Evolutionary conservation across 2,888 invertebrate species (phyloP).

Genomic region (Bombylius discolor): DNA sequence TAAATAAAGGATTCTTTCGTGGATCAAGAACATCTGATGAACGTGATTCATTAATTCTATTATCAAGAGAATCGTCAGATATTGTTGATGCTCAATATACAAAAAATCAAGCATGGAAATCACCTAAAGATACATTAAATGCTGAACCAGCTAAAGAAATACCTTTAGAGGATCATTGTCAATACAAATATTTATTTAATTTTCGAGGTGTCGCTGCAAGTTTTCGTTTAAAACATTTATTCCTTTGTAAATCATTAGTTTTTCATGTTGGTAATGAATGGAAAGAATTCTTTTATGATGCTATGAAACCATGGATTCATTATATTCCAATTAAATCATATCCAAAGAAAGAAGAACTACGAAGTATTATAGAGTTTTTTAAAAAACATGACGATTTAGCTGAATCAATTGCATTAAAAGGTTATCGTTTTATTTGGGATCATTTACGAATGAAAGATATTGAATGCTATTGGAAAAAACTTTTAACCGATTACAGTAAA

Average conservation of each 20-base stretch:
- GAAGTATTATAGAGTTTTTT: constrained; percentile 60
- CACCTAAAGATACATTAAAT: constrained; percentile 81
- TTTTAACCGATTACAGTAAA: constrained; percentile 61
- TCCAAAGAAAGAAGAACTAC: constrained; percentile 54
- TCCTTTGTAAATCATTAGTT: constrained; percentile 82
- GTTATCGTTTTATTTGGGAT: constrained; percentile 70
- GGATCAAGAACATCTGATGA: constrained; percentile 89
- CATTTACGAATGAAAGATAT: constrained; percentile 72
- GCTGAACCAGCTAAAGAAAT: constrained; percentile 75
- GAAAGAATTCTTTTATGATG: constrained; percentile 88
- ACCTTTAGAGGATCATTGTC: constrained; percentile 81
- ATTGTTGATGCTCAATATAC: constrained; percentile 89
- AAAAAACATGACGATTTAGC: constrained; percentile 59
- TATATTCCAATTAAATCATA: constrained; percentile 73
- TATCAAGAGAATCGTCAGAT: constrained; percentile 61
- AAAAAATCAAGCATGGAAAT: constrained; percentile 98
- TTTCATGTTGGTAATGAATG: constrained; percentile 91
- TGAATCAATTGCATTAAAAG: constrained; percentile 66
- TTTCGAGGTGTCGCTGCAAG: constrained; percentile 95
- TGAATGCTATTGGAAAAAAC: constrained; percentile 71
- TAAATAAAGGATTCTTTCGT: constrained; percentile 66
- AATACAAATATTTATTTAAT: constrained; percentile 88
- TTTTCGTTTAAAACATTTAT: constrained; percentile 90
- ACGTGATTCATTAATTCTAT: constrained; percentile 71
- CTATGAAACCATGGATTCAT: constrained; percentile 88